phyloP scores from a whole-genome alignment of 1,140 invertebrate species.

The Dreissena polymorpha region DNA sequence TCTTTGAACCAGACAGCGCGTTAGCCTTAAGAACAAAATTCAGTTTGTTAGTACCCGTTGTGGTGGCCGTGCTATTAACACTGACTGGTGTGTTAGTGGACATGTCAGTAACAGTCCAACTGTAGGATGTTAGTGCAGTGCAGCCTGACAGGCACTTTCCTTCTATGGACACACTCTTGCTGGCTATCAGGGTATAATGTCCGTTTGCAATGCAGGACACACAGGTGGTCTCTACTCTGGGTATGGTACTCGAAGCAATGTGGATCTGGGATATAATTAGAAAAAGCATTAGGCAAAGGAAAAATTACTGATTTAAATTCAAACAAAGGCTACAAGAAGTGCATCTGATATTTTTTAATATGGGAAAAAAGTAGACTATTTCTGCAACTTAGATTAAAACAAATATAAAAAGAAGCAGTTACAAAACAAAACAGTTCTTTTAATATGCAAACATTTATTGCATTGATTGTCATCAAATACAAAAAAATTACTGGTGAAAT shows the following conservation, averaged over 20 bases:
- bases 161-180: constrained; percentile 58
- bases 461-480: too few relatives aligned
- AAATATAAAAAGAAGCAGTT: too few relatives aligned
- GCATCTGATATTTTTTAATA: too few relatives aligned
- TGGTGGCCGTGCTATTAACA: constrained; percentile 49
- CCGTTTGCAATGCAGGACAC: constrained; percentile 61
- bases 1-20: constrained; percentile 33
- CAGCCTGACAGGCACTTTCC: constrained; percentile 58
- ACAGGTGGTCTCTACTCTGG: constrained; percentile 63
- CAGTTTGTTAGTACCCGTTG: constrained; percentile 53
- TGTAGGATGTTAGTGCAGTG: constrained; percentile 48
- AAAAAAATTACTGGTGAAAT: too few relatives aligned
- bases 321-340: too few relatives aligned
- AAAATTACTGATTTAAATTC: not conserved
- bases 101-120: constrained; percentile 60
- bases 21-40: constrained; percentile 62
- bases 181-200: constrained; percentile 57
- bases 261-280: constrained; percentile 59
- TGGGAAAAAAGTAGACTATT: too few relatives aligned
- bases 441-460: too few relatives aligned
- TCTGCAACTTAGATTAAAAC: too few relatives aligned
- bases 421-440: too few relatives aligned
- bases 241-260: constrained; percentile 53
- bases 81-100: constrained; percentile 27
- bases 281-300: too few relatives aligned